Percentiles rank a stretch among this genome's conserved stretches.
phyloP scores from a whole-genome alignment of 2,113 vertebrate species.

The Carassius auratus region DNA sequence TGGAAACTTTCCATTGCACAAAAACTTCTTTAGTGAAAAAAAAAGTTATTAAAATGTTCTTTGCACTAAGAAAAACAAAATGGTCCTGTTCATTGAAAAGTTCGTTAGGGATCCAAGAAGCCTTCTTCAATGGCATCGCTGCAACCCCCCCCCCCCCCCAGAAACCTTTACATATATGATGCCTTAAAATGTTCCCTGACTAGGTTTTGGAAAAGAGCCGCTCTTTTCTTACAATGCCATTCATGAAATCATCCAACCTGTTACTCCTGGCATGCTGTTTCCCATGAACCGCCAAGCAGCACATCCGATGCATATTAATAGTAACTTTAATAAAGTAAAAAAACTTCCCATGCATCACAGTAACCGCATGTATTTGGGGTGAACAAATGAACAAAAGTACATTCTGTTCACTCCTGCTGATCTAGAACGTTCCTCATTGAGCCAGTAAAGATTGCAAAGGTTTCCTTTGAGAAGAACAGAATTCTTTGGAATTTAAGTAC shows the following conservation, averaged over 20 bases:
- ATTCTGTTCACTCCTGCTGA: not conserved
- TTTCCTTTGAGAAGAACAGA: not conserved
- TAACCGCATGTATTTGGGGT: not conserved
- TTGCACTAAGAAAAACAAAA: no score
- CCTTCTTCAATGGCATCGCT: no score
- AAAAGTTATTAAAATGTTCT: no score
- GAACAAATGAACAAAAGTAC: not conserved
- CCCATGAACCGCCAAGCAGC: not conserved
- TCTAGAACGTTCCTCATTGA: not conserved
- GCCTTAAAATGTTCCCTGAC: not conserved
- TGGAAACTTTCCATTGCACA: no score
- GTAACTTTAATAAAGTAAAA: not conserved
- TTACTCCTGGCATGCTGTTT: not conserved
- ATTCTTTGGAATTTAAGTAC: not conserved
- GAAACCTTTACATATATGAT: not conserved
- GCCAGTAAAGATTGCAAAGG: not conserved
- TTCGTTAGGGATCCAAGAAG: no score
- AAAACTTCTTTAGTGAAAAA: no score
- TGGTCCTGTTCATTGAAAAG: no score
- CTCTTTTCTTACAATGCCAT: not conserved
- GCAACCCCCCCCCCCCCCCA: no score
- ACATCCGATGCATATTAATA: not conserved
- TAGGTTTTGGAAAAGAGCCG: not conserved
- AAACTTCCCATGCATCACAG: not conserved
- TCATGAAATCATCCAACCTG: not conserved